Evolutionary conservation across 2,113 vertebrate genomes (phyloP).

Genomic region (Microcebus tavaratra): DNA sequence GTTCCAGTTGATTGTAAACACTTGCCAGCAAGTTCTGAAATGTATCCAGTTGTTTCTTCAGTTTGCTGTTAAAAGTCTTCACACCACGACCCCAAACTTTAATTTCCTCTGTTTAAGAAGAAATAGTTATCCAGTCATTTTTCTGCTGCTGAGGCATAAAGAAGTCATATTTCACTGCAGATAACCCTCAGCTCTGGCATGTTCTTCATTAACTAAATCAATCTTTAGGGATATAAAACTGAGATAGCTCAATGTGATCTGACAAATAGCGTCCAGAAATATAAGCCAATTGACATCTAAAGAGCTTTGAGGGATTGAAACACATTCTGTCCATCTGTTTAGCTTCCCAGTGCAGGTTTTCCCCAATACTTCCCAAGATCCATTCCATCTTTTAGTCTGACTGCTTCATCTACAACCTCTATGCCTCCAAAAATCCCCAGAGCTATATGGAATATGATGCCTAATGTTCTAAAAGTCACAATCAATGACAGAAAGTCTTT

Average conservation of each 20-base stretch:
- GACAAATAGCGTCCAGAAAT: slow-evolving; percentile 73
- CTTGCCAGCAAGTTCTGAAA: slow-evolving; percentile 73
- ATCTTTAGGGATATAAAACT: slow-evolving; percentile 70
- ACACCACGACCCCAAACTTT: slow-evolving; percentile 25
- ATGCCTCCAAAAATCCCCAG: slow-evolving; percentile 43
- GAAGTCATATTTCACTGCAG: slow-evolving; percentile 57
- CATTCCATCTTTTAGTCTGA: slow-evolving; percentile 38
- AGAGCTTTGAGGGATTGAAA: slow-evolving; percentile 69
- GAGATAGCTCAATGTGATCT: slow-evolving; percentile 65
- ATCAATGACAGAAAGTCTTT: not conserved
- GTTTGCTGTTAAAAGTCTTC: slow-evolving; percentile 45
- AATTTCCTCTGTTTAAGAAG: slow-evolving; percentile 64
- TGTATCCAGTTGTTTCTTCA: slow-evolving; percentile 53
- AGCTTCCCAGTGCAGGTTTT: slow-evolving; percentile 32
- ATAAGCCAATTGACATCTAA: slow-evolving; percentile 57
- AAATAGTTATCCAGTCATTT: slow-evolving; percentile 34
- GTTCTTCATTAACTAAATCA: slow-evolving; percentile 67
- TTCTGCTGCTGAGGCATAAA: slow-evolving; percentile 1
- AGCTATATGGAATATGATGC: accelerated
- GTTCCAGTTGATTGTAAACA: slow-evolving; percentile 44
- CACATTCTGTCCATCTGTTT: slow-evolving; percentile 76
- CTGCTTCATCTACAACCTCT: slow-evolving; percentile 29
- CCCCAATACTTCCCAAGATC: slow-evolving; percentile 39
- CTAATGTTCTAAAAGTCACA: slow-evolving; percentile 15
- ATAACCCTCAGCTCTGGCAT: slow-evolving; percentile 63